Base-by-base conservation (phyloP, 2,888 invertebrate species). In the Geophilus truncorum region DNA sequence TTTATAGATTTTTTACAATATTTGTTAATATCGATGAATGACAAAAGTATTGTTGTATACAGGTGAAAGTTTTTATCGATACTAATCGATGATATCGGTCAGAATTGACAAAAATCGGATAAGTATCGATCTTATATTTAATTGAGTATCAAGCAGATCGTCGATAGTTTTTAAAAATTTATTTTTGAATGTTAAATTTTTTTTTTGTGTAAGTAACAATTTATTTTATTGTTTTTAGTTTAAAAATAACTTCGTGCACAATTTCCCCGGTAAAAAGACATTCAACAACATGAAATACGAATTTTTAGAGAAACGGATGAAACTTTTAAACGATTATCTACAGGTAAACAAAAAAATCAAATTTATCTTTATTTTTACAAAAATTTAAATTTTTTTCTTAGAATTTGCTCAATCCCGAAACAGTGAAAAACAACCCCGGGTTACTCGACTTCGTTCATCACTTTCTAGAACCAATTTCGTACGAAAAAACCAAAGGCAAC, bases 181-280 rank as follows among this genome's bases (percentile, higher is more conserved):
- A n/a, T n/a, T n/a, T n/a, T n/a, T n/a, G n/a, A n/a, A n/a, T n/a
- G 62, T 57, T 57, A 57, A 5, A 57, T 12, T 57, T 6, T 34
- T 18, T 40, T 23, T 34, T 18, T 34, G 18, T 15, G 12, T n/a
- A 12, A 18, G 5, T 18, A 36, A n/a, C 78, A 40, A 18, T 80
- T 57, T 7, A 25, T 57, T 81, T 25, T 25, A 36, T 51, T 40
- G 45, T 23, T 81, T 82, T 85, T 86, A 88, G 90, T 90, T 0
- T 91, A 91, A 91, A 89, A 90, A 85, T 90, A 91, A 10, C 92
- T 92, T 0, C 92, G 92, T 4, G 92, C 92, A 84, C 92, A 89
- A 83, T 28, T 95, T 97, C 85, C 97, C 97, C 0, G 94, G 93
- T 0, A 98, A 97, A 88, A 96, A 96, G 86, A 93, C 96, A 77